These are phyloP conservation scores for Salvator merianae DNA, from an alignment of 2,113 vertebrate genomes.

Conservation along the genomic window DNA sequence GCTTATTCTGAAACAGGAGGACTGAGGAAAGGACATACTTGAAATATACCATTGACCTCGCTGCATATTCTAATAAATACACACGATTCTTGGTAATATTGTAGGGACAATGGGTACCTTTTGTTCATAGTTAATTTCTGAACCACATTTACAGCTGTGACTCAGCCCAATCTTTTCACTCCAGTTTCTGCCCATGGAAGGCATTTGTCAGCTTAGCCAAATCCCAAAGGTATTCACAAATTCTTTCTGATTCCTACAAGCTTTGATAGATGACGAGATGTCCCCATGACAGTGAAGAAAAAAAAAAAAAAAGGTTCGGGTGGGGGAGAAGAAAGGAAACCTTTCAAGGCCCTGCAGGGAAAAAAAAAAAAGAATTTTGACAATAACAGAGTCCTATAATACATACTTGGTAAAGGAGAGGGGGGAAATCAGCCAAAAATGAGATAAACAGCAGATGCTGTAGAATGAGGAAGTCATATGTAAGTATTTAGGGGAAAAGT, in stretches of 20 bases:
- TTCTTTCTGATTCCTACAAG: conserved; percentile 42
- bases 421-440: conserved; percentile 14
- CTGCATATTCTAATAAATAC: not conserved
- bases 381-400: not conserved
- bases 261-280: conserved; percentile 42
- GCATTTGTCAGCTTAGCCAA: conserved; percentile 48
- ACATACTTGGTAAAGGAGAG: not conserved
- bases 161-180: conserved; percentile 41
- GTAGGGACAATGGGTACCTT: conserved; percentile 40
- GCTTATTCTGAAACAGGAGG: not conserved
- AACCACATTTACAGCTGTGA: conserved; percentile 46
- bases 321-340: not conserved
- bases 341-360: not conserved
- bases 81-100: conserved; percentile 1
- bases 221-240: conserved; percentile 26
- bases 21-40: not conserved
- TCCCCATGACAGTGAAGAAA: conserved; percentile 6
- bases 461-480: conserved; percentile 70
- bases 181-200: conserved; percentile 26
- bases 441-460: conserved; percentile 66
- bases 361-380: not conserved
- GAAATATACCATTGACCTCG: not conserved
- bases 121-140: conserved; percentile 54
- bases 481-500: conserved; percentile 63
- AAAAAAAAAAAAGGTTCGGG: not conserved